A percentile compares a stretch with the other conserved stretches of the same genome.
Conservation (phyloP, 2,797 vertebrate genomes). For the Coilia nasus region DNA sequence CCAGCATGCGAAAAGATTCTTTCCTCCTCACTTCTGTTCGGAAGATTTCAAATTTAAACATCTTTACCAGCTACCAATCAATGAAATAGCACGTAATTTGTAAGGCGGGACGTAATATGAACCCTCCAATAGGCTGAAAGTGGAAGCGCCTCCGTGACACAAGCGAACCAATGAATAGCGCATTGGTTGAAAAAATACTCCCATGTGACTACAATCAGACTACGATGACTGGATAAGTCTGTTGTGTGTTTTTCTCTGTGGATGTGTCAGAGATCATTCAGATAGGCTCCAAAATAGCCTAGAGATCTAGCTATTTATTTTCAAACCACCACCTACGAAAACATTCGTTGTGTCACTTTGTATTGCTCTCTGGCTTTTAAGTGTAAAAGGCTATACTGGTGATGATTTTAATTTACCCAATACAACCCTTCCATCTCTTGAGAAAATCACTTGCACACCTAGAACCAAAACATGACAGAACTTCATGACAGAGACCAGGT, state of each 20-base stretch:
- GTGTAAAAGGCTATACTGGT: no score
- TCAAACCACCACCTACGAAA: not conserved
- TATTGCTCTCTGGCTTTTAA: no score
- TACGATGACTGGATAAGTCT: no score
- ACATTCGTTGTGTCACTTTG: no score
- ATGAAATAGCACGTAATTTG: slow-evolving; percentile 34
- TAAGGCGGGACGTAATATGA: slow-evolving; percentile 53
- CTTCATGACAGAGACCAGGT: no score
- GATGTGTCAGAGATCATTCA: no score
- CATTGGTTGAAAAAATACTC: not conserved
- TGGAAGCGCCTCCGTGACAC: not conserved
- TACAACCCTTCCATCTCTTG: no score
- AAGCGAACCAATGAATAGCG: not conserved
- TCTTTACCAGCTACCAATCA: slow-evolving; percentile 67
- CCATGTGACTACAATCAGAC: not conserved
- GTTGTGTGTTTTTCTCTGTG: no score
- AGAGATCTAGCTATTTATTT: not conserved
- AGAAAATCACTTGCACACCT: no score
- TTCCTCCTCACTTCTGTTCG: not conserved
- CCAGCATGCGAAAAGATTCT: slow-evolving; percentile 46
- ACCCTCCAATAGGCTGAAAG: slow-evolving; percentile 62
- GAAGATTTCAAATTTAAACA: slow-evolving; percentile 75
- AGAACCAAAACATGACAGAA: no score
- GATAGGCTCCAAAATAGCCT: not conserved
- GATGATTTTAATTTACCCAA: no score